Evolutionary conservation across 2,797 vertebrate genomes (phyloP), one percentile per base, ranked within the genome.

Genomic region (Choloepus didactylus): DNA sequence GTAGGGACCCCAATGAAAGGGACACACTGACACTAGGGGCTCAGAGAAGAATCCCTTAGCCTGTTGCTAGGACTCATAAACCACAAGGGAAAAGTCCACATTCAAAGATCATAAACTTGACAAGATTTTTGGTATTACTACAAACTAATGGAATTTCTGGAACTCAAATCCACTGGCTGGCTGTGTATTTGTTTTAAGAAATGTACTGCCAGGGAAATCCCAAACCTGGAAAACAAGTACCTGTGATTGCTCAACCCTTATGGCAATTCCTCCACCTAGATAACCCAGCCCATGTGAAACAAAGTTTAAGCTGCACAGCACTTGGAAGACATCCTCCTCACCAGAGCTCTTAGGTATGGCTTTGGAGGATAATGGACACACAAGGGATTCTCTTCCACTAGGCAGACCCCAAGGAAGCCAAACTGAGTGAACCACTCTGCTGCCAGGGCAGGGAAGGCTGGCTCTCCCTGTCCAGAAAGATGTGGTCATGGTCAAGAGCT

Each of bases 121-220:
- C 87, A 88, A 70, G 90, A 79, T 97, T 94, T 94, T 73, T 95
- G 90, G 87, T 59, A 70, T 92, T 90, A 89, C 88, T 77, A 95
- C 89, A 96, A 90, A 94, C 60, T 86, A 91, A 86, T 73, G 66
- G 88, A 94, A 96, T 97, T 85, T 84, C 92, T 92, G 66, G 84
- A 91, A 94, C 66, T 89, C 87, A 89, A 83, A 93, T 93, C 89
- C 38, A 51, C 86, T 96, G 93, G 88, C 92, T 80, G 41, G 23
- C 41, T 95, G 95, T 76, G 82, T 69, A 29, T 15, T 87, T 83
- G 66, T 93, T 97, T 89, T 64, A 70, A 95, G 70, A 67, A 70
- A 93, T 31, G 18, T 70, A 18, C 83, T 83, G 79, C 76, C 75
- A 81, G 79, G 88, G 95, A 91, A 96, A 95, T 89, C 93, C 91